Evolutionary conservation across 1,140 invertebrate genomes (phyloP).

Genomic region (Pseudomyrmex sp.): DNA sequence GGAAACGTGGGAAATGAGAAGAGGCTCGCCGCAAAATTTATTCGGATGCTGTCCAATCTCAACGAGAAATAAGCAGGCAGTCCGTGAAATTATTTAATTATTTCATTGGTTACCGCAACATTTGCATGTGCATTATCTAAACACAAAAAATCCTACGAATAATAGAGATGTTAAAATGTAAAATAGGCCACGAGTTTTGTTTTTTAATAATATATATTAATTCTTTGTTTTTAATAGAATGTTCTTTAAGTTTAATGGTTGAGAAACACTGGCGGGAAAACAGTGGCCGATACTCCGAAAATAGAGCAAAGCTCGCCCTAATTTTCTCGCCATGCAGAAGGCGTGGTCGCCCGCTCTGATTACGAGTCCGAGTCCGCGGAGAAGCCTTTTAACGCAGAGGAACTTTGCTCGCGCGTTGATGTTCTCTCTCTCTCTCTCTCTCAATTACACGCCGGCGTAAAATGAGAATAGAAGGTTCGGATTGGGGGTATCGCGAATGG

Average conservation of each 20-base stretch:
- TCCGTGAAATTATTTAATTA: constrained; percentile 54
- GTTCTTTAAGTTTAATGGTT: neutral
- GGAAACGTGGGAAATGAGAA: constrained; percentile 26
- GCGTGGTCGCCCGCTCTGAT: neutral
- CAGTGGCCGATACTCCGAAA: neutral
- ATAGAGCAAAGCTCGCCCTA: constrained; percentile 25
- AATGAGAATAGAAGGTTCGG: neutral
- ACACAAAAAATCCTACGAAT: neutral
- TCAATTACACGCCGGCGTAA: constrained; percentile 39
- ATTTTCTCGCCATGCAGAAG: constrained; percentile 18
- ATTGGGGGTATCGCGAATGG: constrained; percentile 17
- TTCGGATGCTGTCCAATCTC: constrained; percentile 25
- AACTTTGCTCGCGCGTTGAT: constrained; percentile 7
- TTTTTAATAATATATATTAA: neutral
- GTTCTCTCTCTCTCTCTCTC: neutral
- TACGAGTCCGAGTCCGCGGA: neutral
- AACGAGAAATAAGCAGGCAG: constrained; percentile 11
- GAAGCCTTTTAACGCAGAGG: constrained; percentile 21
- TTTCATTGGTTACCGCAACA: constrained; percentile 28
- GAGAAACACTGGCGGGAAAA: constrained; percentile 15
- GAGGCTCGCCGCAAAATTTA: constrained; percentile 32
- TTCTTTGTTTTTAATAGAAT: too few relatives aligned
- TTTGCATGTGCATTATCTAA: neutral
- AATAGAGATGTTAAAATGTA: too few relatives aligned
- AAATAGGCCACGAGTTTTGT: neutral